These are phyloP conservation scores for Acanthosepion esculentum DNA, from an alignment of 2,888 invertebrate species.

Conservation along the genomic window DNA sequence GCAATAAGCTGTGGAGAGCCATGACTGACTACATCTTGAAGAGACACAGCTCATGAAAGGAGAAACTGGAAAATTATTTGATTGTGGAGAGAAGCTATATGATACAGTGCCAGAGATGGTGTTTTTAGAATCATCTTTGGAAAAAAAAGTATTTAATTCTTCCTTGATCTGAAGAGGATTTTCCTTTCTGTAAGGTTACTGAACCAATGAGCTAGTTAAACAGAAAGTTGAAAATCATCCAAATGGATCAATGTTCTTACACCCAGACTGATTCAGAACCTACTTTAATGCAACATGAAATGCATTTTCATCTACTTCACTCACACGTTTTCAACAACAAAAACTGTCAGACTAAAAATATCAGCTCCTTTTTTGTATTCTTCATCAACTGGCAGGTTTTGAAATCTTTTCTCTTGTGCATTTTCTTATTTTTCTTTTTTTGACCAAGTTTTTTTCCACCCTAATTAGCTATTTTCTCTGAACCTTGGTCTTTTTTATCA, in stretches of 20 bases:
- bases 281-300: not conserved
- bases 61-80: too few relatives aligned
- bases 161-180: not conserved
- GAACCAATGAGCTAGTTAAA: not conserved
- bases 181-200: not conserved
- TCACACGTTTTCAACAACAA: conserved; percentile 2
- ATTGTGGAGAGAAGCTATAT: too few relatives aligned
- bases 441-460: not conserved
- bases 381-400: conserved; percentile 14
- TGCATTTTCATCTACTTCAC: conserved; percentile 3
- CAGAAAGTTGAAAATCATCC: not conserved
- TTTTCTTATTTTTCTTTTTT: not conserved
- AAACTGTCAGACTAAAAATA: not conserved
- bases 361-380: not conserved
- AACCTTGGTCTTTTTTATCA: conserved; percentile 9
- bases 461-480: conserved; percentile 9
- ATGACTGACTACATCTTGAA: too few relatives aligned
- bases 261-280: not conserved
- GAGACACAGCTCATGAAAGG: too few relatives aligned
- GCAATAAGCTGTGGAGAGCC: too few relatives aligned
- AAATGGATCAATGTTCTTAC: not conserved
- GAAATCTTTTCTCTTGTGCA: not conserved
- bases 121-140: not conserved
- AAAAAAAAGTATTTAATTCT: not conserved
- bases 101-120: not conserved